Conservation (phyloP, 2,888 invertebrate species). For the Autographa gamma region DNA sequence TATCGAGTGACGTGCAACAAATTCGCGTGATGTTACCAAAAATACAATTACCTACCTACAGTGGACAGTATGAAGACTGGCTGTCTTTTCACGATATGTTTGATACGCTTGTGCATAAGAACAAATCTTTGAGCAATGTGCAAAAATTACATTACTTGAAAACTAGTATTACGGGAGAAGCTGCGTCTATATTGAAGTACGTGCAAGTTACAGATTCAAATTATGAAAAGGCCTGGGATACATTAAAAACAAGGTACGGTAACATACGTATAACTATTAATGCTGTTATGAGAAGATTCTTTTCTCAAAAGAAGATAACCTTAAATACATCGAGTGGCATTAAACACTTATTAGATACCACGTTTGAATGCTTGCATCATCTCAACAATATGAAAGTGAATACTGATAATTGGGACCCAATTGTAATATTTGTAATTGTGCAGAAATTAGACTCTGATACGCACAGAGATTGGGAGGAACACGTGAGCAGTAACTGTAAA, state of each 20-base stretch:
- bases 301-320: slow-evolving; percentile 12
- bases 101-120: background rate
- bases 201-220: slow-evolving; percentile 16
- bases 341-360: slow-evolving; percentile 53
- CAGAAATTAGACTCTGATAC: slow-evolving; percentile 56
- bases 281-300: slow-evolving; percentile 11
- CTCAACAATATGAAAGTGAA: slow-evolving; percentile 46
- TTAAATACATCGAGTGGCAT: slow-evolving; percentile 27
- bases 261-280: slow-evolving; percentile 19
- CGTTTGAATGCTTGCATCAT: slow-evolving; percentile 52
- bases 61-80: slow-evolving; percentile 19
- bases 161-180: slow-evolving; percentile 15
- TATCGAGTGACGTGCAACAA: background rate
- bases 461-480: slow-evolving; percentile 48
- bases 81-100: slow-evolving; percentile 16
- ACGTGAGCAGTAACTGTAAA: slow-evolving; percentile 22
- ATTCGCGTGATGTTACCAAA: slow-evolving; percentile 4
- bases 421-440: slow-evolving; percentile 51
- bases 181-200: slow-evolving; percentile 9
- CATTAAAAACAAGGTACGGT: slow-evolving; percentile 16
- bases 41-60: slow-evolving; percentile 17
- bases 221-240: slow-evolving; percentile 17
- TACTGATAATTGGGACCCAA: slow-evolving; percentile 49
- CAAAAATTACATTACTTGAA: no score
- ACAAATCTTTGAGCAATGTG: slow-evolving; percentile 1